A percentile compares a stretch with the other conserved stretches of the same genome.
Conservation (phyloP, 2,888 invertebrate species). For the Andricus curvator region DNA sequence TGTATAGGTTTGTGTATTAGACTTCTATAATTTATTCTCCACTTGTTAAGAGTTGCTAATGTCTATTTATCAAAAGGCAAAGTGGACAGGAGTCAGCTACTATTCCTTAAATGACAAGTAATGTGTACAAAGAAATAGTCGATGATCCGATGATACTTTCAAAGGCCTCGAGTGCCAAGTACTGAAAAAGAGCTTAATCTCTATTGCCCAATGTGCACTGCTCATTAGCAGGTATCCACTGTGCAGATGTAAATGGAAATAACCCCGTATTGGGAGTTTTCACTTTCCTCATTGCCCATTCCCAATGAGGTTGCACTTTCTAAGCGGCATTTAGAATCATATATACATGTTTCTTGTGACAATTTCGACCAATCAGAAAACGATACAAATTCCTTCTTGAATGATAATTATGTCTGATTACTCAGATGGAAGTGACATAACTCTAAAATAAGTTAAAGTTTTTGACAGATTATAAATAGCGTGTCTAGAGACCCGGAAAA, state of each 20-base stretch:
- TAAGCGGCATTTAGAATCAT: slow-evolving; percentile 34
- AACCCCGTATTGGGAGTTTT: slow-evolving; percentile 38
- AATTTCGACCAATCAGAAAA: slow-evolving; percentile 34
- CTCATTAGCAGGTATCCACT: slow-evolving; percentile 41
- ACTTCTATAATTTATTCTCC: not conserved
- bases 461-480: not conserved
- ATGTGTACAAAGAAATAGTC: slow-evolving; percentile 14
- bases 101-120: slow-evolving; percentile 24
- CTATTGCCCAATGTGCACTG: slow-evolving; percentile 38
- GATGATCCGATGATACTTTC: slow-evolving; percentile 35
- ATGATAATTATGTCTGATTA: slow-evolving; percentile 24
- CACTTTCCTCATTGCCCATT: slow-evolving; percentile 38
- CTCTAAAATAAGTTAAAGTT: not conserved
- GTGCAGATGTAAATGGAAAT: slow-evolving; percentile 39
- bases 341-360: slow-evolving; percentile 27
- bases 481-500: too few relatives aligned
- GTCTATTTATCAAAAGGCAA: slow-evolving; percentile 9
- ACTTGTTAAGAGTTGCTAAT: slow-evolving; percentile 6
- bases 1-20: not conserved
- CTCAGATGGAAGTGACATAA: slow-evolving; percentile 11
- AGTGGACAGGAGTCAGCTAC: slow-evolving; percentile 3
- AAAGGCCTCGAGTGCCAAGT: slow-evolving; percentile 22
- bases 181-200: slow-evolving; percentile 28
- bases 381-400: slow-evolving; percentile 26
- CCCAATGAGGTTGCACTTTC: slow-evolving; percentile 35